Base-by-base conservation (phyloP, 2,113 vertebrate species). In the Cettia cetti region DNA sequence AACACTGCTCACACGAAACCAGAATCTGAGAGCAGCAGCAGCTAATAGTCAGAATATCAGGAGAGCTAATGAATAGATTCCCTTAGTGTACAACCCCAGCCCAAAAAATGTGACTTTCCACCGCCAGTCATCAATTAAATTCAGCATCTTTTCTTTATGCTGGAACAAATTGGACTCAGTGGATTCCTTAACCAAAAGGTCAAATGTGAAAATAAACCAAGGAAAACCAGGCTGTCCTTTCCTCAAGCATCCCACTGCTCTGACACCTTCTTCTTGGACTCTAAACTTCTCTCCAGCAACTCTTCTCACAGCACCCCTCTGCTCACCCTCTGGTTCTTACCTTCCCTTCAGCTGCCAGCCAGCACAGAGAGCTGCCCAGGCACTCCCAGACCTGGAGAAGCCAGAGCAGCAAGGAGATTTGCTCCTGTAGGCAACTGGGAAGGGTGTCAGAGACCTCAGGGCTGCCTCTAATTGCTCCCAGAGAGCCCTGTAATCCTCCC, bases 151-250 rank as follows among this genome's bases (percentile, higher is more conserved):
- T 69, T 80, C 83, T 88, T 96, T 59, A 77, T 19, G 52, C 53
- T 81, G 69, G 60, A 52, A 89, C 10, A 11, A 86, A 45, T 7
- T 71, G 47, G 49, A n/a, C 71, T 53, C 76, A 86, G 71, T 49
- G n/a, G 44, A 56, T 63, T 86, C 77, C 74, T 77, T 40, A 81
- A 86, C 28, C 76, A 61, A 96, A 93, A 93, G 83, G 90, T 82
- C 93, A 92, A 59, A 92, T 45, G 65, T 81, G 86, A 96, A 89
- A 96, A 92, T 83, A 95, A 89, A 81, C 56, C 12, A 72, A 78
- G 71, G 53, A 69, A 95, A 93, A 83, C 12, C 37, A 56, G 44
- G 61, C 45, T 93, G 77, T 35, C 80, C 88, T 81, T 90, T 84
- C 56, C 65, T 81, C 86, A 40, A 64, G 52, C 42, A 80, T 56